Percentiles rank a stretch among this genome's conserved stretches.
Evolutionary conservation across 30 jellyfish, hydroid and myxozoan genomes (phyloP).

Genomic region (Catostylus mosaicus): DNA sequence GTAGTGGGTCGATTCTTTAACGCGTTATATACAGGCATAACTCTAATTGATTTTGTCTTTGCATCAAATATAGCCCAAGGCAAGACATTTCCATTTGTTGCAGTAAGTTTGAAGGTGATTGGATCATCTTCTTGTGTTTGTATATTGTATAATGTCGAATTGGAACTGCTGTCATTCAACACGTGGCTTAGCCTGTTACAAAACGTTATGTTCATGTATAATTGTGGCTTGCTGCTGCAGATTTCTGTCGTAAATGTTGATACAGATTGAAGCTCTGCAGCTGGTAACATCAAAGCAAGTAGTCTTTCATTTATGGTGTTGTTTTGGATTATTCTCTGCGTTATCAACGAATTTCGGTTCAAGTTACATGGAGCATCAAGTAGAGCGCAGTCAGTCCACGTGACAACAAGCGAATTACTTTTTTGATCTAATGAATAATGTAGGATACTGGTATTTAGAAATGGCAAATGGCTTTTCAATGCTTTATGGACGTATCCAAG

Average conservation of each 20-base stretch:
- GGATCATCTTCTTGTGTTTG: neutral
- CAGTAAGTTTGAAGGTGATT: neutral
- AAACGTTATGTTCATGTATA: conserved; percentile 2
- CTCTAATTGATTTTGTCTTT: neutral
- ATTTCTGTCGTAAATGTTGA: conserved; percentile 17
- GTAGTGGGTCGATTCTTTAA: conserved; percentile 16
- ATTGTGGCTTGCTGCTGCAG: neutral
- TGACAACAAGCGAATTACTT: neutral
- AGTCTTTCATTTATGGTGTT: neutral
- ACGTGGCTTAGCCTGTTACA: conserved; percentile 20
- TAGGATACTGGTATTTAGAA: conserved; percentile 2
- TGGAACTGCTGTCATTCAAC: neutral
- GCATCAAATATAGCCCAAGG: conserved; percentile 22
- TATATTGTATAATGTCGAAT: neutral
- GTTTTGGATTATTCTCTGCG: neutral
- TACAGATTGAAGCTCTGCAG: neutral
- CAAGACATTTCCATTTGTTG: neutral
- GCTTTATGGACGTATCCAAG: neutral
- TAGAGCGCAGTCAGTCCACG: conserved; percentile 59
- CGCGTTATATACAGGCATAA: conserved; percentile 20
- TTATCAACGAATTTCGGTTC: neutral
- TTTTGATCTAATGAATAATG: neutral
- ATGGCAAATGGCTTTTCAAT: conserved; percentile 12
- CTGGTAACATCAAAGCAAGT: neutral
- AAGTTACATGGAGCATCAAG: conserved; percentile 2